Conservation (phyloP, 1,140 invertebrate species). For the Liolophura sinensis region DNA sequence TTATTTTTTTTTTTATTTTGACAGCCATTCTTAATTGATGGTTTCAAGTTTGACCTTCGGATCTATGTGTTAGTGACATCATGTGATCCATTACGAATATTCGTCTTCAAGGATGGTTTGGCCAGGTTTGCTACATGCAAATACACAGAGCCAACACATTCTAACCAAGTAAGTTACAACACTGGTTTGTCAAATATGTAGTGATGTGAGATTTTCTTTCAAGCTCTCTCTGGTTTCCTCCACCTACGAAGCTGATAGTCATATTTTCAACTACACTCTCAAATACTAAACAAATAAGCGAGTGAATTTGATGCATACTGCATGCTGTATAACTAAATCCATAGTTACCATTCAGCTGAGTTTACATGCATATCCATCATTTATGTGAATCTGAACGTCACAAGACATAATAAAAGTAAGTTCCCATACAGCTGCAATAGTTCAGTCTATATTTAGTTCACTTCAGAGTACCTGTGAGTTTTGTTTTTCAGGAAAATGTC, state of each 20-base stretch:
- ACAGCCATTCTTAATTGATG: slow-evolving; percentile 63
- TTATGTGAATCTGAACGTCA: not conserved
- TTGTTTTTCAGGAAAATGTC: slow-evolving; percentile 55
- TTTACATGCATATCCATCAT: not conserved
- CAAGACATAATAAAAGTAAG: not conserved
- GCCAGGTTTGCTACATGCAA: slow-evolving; percentile 81
- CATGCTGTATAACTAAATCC: no score
- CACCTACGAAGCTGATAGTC: no score
- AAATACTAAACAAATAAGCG: no score
- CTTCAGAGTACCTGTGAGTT: slow-evolving; percentile 6
- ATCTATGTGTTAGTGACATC: slow-evolving; percentile 62
- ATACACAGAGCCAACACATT: slow-evolving; percentile 77
- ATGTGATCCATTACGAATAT: slow-evolving; percentile 60
- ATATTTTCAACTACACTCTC: no score
- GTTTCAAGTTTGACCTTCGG: slow-evolving; percentile 63
- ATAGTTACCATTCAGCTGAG: no score
- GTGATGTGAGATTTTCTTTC: no score
- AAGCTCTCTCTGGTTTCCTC: no score
- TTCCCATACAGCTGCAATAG: not conserved
- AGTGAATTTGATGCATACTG: no score
- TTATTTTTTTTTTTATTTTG: slow-evolving; percentile 28
- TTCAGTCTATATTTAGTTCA: not conserved
- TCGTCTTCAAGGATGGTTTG: slow-evolving; percentile 60
- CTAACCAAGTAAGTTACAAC: slow-evolving; percentile 64
- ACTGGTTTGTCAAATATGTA: not conserved